Percentiles rank a stretch among this genome's conserved stretches.
These are phyloP conservation scores for Melanchra persicariae DNA, from an alignment of 2,888 invertebrate species.

Conservation along the genomic window DNA sequence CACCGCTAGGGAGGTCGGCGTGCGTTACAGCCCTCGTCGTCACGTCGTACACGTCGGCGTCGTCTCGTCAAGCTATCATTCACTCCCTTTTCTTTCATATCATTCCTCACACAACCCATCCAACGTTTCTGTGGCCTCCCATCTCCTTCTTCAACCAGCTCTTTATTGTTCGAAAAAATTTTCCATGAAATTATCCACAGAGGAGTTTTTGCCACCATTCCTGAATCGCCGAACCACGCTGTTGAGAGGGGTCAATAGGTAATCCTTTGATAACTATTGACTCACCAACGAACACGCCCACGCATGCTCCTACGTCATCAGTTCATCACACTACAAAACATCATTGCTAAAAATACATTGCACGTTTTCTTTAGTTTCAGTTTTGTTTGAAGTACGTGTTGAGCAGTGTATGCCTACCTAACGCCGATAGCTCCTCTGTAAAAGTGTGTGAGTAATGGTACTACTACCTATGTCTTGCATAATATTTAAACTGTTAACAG, in stretches of 20 bases:
- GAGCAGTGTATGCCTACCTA: conserved; percentile 36
- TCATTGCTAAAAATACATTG: conserved; percentile 41
- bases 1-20: too few species aligned
- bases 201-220: background rate
- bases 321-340: conserved; percentile 25
- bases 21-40: too few species aligned
- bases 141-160: too few species aligned
- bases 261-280: conserved; percentile 44
- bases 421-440: conserved; percentile 1
- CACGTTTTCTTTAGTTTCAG: conserved; percentile 12
- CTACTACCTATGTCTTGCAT: conserved; percentile 23
- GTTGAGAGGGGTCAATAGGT: conserved; percentile 17
- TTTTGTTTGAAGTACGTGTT: conserved; percentile 26
- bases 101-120: too few species aligned
- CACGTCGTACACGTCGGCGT: too few species aligned
- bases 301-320: conserved; percentile 43
- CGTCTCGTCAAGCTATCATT: too few species aligned
- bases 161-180: too few species aligned
- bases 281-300: conserved; percentile 39
- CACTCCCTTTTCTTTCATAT: too few species aligned
- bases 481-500: conserved; percentile 28
- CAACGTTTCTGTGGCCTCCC: too few species aligned
- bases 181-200: too few species aligned
- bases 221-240: background rate
- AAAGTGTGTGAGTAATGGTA: conserved; percentile 16